phyloP scores from a whole-genome alignment of 2,113 vertebrate species.

The Eudyptes chrysolophus region DNA sequence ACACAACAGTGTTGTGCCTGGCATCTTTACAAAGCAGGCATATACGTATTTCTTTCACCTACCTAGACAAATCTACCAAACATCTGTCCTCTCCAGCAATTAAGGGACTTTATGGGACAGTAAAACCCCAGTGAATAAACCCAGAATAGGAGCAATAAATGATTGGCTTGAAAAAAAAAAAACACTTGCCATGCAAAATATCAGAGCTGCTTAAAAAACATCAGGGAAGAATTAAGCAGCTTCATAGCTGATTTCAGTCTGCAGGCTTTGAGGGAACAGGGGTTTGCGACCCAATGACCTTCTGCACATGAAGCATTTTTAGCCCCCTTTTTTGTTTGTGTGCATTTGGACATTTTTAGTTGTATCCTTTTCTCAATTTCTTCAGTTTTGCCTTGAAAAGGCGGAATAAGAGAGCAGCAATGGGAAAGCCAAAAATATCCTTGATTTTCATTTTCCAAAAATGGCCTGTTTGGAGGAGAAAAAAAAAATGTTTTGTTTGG shows the following conservation, averaged over 20 bases:
- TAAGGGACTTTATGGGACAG: not conserved
- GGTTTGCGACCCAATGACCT: not conserved
- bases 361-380: not conserved
- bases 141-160: not conserved
- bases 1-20: not conserved
- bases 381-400: not conserved
- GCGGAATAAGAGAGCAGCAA: not conserved
- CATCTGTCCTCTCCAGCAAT: not conserved
- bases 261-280: not conserved
- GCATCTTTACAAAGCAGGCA: not conserved
- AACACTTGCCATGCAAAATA: not conserved
- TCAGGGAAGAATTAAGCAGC: not conserved
- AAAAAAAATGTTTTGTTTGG: not conserved
- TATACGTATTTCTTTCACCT: not conserved
- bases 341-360: not conserved
- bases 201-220: not conserved
- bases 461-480: not conserved
- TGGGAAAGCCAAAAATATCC: slow-evolving; percentile 1
- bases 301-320: not conserved
- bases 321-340: not conserved
- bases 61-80: not conserved
- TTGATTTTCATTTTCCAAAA: slow-evolving; percentile 40
- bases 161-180: not conserved
- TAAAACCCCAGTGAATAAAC: not conserved
- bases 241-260: not conserved